Evolutionary conservation across 1,140 invertebrate genomes (phyloP).

Genomic region (Sminthurides bifidus): DNA sequence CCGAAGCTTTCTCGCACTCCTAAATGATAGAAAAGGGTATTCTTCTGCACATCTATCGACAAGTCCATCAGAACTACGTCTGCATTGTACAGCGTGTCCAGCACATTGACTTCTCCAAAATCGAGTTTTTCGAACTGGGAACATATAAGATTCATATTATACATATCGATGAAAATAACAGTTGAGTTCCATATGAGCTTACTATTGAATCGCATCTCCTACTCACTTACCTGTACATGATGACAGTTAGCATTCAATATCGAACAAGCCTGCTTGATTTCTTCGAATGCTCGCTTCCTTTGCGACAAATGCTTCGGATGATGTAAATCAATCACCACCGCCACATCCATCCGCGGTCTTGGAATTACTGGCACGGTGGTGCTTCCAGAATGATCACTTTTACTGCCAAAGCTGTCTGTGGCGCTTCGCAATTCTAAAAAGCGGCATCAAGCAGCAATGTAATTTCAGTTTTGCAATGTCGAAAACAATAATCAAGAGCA

Average conservation of each 20-base stretch:
- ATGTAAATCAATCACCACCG: conserved; percentile 68
- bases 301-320: conserved; percentile 56
- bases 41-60: conserved; percentile 74
- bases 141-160: too few relatives aligned
- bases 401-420: conserved; percentile 59
- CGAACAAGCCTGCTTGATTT: conserved; percentile 66
- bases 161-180: too few relatives aligned
- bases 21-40: conserved; percentile 85
- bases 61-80: conserved; percentile 95
- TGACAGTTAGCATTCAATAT: conserved; percentile 66
- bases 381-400: conserved; percentile 54
- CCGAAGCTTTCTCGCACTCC: conserved; percentile 95
- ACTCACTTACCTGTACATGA: conserved; percentile 62
- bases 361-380: conserved; percentile 35
- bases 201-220: too few relatives aligned
- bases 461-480: too few relatives aligned
- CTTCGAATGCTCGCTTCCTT: conserved; percentile 66
- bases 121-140: conserved; percentile 71
- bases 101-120: conserved; percentile 70
- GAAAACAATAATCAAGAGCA: too few relatives aligned
- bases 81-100: conserved; percentile 87
- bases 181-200: too few relatives aligned
- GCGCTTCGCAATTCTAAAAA: conserved; percentile 41
- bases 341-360: conserved; percentile 72
- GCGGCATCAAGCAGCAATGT: not conserved